Evolutionary conservation across 2,797 vertebrate species (phyloP), one percentile per base, ranked within the genome.

Genomic region (Lagorchestes hirsutus): DNA sequence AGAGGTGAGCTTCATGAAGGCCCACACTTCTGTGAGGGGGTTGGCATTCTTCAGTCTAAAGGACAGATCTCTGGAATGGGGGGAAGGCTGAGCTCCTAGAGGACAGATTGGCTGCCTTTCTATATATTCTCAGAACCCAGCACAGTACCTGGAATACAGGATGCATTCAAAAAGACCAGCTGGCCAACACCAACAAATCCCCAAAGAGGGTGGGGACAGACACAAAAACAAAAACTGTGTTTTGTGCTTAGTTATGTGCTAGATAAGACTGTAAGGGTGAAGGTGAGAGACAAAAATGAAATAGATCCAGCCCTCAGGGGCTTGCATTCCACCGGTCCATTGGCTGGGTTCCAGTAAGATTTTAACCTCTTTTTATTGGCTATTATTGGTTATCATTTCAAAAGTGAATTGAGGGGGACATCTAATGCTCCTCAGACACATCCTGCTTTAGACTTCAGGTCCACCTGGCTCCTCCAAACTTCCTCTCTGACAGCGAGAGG

Each of bases 121-220:
- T 55, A 4, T 55, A 18, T 16, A 29, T 11, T 4, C 59, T 34
- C 59, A 34, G 59, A 34, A 13, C 59, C 59, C 59, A 62, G 59
- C 59, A 62, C 31, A 5, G 59, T 16, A 34, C 4, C 59, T 34
- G 59, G 59, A 31, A 34, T 31, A 4, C 59, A 34, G 31, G 34
- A 62, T 13, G 3, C 31, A 2, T 14, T 62, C 59, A 34, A 12
- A 34, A n/a, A n/a, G 34, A 4, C 62, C 31, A n/a, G 62, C 34
- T 67, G 34, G 18, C 13, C 14, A 0, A 18, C 16, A 16, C 6
- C 14, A 0, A 8, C 0, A 0, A n/a, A 6, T 40, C 62, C 14
- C 62, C 62, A n/a, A n/a, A 40, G 34, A 0, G 1, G 14, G 62
- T 67, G n/a, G 18, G 18, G 18, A 31, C n/a, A 46, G 46, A 24